Evolutionary conservation across 2,113 vertebrate species (phyloP), one percentile per base, ranked within the genome.

Genomic region (Uropsilus gracilis): DNA sequence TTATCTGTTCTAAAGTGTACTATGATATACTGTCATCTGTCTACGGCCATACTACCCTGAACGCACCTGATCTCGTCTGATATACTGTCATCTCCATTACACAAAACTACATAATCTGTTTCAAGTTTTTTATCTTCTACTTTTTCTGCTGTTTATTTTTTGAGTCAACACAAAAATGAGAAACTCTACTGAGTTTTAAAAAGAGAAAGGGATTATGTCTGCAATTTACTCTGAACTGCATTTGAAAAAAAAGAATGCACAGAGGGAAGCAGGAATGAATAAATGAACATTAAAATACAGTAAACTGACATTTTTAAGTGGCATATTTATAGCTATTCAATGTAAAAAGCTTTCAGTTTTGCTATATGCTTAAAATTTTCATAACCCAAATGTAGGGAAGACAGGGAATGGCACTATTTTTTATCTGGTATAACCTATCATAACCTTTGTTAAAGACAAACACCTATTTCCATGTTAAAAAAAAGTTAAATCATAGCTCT

Each of bases 271-370:
- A 24, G 63, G 13, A 16, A 53, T 73, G 69, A n/a, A 26, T 75
- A 8, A 39, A 26, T 66, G 28, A n/a, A 30, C 75, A 81, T 30
- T 66, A 72, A 64, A 69, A 66, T 44, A 46, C 4, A 84, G 2
- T 63, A 59, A 91, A 91, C 66, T 12, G 13, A 42, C 81, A 59
- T 48, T 22, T 39, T 85, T 76, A 92, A 83, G 20, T 76, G 57
- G 44, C 46, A 7, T 20, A 16, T 46, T 61, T 39, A 75, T 3
- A 89, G 59, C 8, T 44, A 9, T 75, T 92, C 50, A 39, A 37
- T 83, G 6, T 57, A 83, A 96, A 96, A 92, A 46, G 84, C 44
- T 82, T 86, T 89, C 26, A 61, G 50, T 32, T 89, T 84, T 71
- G 10, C 17, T 86, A 2, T 85, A 64, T 28, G n/a, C 89, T 28